Evolutionary conservation across 2,888 invertebrate genomes (phyloP).

Genomic region (Xanthia togata): DNA sequence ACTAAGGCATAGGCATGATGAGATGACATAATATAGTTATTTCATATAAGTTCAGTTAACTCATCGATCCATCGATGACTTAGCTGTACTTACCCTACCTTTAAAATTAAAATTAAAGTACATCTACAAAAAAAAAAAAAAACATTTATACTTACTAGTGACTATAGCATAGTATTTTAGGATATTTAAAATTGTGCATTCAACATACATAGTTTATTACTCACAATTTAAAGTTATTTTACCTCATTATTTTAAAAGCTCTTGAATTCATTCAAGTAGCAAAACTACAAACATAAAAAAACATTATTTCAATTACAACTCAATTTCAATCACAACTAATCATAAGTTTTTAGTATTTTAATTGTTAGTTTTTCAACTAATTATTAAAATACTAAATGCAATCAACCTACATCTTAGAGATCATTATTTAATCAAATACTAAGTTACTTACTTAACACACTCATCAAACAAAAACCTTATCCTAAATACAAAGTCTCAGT

Average conservation of each 20-base stretch:
- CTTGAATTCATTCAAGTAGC: no score
- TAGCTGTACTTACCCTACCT: not conserved
- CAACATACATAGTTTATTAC: not conserved
- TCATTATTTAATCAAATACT: not conserved
- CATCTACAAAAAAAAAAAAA: no score
- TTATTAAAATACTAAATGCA: slow-evolving; percentile 9
- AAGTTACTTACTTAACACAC: no score
- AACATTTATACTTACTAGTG: not conserved
- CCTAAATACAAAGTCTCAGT: slow-evolving; percentile 57
- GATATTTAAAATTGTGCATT: not conserved
- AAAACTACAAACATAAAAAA: no score
- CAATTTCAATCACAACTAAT: not conserved
- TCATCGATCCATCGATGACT: not conserved
- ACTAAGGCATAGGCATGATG: not conserved
- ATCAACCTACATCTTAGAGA: slow-evolving; percentile 3
- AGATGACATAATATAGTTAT: not conserved
- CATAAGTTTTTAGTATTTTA: not conserved
- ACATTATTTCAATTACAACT: not conserved
- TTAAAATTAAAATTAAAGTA: not conserved
- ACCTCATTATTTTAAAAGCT: not conserved
- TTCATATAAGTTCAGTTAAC: not conserved
- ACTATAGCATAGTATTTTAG: not conserved
- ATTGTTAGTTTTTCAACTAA: no score
- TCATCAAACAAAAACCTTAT: not conserved
- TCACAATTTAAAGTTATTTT: not conserved